Evolutionary conservation across 1,140 invertebrate genomes (phyloP), one percentile per base, ranked within the genome.

Genomic region (Ooceraea biroi): DNA sequence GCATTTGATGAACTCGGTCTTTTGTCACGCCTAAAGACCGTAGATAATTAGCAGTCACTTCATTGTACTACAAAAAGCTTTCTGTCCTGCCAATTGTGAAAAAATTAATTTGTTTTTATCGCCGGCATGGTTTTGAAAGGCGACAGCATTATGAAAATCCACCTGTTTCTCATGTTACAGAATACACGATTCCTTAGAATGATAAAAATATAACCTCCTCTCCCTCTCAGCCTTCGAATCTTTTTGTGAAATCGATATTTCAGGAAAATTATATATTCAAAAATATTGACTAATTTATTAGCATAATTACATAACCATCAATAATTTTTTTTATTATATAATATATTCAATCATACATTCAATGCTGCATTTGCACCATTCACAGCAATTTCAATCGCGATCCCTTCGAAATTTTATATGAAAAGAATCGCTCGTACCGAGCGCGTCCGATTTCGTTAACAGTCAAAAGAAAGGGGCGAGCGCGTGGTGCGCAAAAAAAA

Each of bases 1-100:
- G 58, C 58, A 82, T 48, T 82, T 41, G 68, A 73, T 63, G 30
- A 68, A 74, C 52, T 74, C 57, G 57, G 69, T 36, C 57, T 61
- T 80, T 71, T 57, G 65, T 50, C 25, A 44, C 19, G 17, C 17
- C 36, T 78, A 80, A 80, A 80, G 76, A 80, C 30, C 41, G 25
- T 57, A 22, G 65, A 80, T 80, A 80, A 80, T 80, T 80, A 80
- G 22, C 41, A 17, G 76, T 50, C 68, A 57, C 36, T 12, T 71
- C 12, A 36, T 57, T 65, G 36, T 19, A 36, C 61, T 30, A 44
- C 50, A 44, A 22, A 44, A 78, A 27, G 52, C 25, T 55, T n/a
- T 69, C 48, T 46, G 22, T 57, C 14, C 3, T 7, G 22, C 41
- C 55, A 8, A 57, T 27, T 5, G 11, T 68, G 8, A 68, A 78